Evolutionary conservation across 2,797 vertebrate species (phyloP), one percentile per base, ranked within the genome.

Genomic region (Gobio occitaniae): DNA sequence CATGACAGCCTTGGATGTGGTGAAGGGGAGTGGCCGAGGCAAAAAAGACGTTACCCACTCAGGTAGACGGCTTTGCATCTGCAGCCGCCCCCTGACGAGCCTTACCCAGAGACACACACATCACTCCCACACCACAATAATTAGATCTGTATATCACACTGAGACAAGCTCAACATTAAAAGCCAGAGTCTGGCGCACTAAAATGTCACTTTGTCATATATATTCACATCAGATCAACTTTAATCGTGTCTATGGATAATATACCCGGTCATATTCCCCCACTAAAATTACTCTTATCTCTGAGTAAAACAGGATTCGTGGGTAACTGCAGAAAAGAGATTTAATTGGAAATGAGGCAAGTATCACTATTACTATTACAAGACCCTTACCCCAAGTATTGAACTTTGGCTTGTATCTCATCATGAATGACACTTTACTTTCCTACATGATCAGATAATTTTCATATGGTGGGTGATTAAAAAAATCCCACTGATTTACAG

Each of bases 61-160:
- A 87, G 82, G 80, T 88, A 52, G 44, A 75, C 8, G 19, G 6
- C 59, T 78, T 38, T 81, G 36, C 38, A 84, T 71, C 32, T 76
- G 48, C 59, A 61, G n/a, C 59, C 77, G 70, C 76, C 82, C 72
- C 72, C 10, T 38, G 63, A 63, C 69, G 13, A 50, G 59, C 83
- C 50, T 80, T 38, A 74, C 48, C 48, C 78, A 86, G 54, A 84
- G 32, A 82, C 36, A 38, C 19, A 61, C n/a, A 78, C 54, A 38
- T 69, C 32, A 41, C 1, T 32, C n/a, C 21, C 74, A 74, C 63
- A 84, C 74, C 1, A n/a, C 68, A 41, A 81, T 83, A 83, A 91
- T 87, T 82, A 86, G 80, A 87, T 87, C 87, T 44, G 56, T 68
- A 87, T 84, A 78, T 87, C 80, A 86, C 76, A 66, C 16, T 10